These are phyloP conservation scores for Nemurella pictetii DNA, from an alignment of 2,888 invertebrate species.

Conservation along the genomic window DNA sequence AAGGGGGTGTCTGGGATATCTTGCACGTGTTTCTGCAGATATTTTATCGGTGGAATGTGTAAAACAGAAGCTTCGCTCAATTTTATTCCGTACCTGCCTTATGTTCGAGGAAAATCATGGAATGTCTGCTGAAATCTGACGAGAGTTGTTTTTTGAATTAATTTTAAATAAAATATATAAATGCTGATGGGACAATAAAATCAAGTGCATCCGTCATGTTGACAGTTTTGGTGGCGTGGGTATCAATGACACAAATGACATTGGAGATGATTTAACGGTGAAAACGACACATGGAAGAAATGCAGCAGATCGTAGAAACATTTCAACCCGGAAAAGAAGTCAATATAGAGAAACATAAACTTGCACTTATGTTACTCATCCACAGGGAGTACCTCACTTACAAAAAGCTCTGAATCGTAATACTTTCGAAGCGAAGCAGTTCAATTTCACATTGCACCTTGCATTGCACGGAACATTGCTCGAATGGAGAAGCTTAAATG, in stretches of 20 bases:
- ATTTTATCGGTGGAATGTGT: not conserved
- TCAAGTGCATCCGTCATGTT: too few relatives aligned
- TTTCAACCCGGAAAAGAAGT: not conserved
- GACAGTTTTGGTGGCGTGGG: too few relatives aligned
- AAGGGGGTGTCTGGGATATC: not conserved
- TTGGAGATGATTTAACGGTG: too few relatives aligned
- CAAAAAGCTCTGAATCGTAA: not conserved
- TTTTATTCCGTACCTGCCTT: too few relatives aligned
- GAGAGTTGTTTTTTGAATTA: too few relatives aligned
- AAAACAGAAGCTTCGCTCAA: too few relatives aligned
- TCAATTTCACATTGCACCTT: not conserved
- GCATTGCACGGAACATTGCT: not conserved
- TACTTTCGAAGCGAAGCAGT: not conserved
- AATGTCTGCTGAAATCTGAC: too few relatives aligned
- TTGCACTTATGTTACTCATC: not conserved
- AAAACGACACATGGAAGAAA: too few relatives aligned
- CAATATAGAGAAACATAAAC: not conserved
- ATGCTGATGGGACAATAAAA: too few relatives aligned
- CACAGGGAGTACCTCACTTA: not conserved
- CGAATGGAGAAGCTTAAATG: not conserved
- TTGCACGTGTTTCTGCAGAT: not conserved
- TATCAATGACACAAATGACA: too few relatives aligned
- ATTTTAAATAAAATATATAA: too few relatives aligned
- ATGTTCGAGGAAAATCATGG: too few relatives aligned
- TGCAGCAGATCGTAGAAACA: not conserved